Evolutionary conservation across 2,113 vertebrate genomes (phyloP), one percentile per base, ranked within the genome.

Genomic region (Triplophysa dalaica): DNA sequence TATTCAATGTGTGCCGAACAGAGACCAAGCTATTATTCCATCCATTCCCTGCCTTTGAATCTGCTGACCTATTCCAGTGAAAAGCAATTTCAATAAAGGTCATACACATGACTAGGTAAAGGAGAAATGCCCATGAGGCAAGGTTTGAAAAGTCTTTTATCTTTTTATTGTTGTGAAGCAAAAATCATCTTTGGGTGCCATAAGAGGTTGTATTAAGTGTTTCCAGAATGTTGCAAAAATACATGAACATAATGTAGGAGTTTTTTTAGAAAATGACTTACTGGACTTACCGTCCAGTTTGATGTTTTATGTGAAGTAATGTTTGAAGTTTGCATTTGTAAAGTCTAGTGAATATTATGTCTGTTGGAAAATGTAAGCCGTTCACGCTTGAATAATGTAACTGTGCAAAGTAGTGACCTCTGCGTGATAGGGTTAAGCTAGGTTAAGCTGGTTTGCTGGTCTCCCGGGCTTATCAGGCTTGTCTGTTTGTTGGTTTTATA

Each of bases 31-130:
- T 77, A 78, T 75, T 54, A 70, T 74, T 67, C 48, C 43, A 29
- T 43, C 69, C 22, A 41, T 48, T 77, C 72, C 62, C 24, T 69
- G 66, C 52, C 61, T 69, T 80, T 77, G 38, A 74, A 79, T 81
- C 45, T 75, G 50, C 75, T 77, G 83, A 80, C 77, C 81, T 87
- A 78, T 85, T 85, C 80, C 73, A 78, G 62, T 83, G 64, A 80
- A 87, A 87, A 78, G 77, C 78, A 80, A 83, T 82, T 83, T 82
- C 33, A 82, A 60, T 81, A 79, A 86, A 85, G 85, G 85, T 85
- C 83, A 85, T 74, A 63, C 26, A 67, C 56, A 82, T 43, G 75
- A 80, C 64, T 77, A 66, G 41, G 62, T 69, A 77, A 62, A 60
- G 52, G 74, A 73, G 77, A 82, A 75, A 62, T 75, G 64, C 78